Evolutionary conservation across 2,113 vertebrate species (phyloP).

Genomic region (Spea multiplicata): DNA sequence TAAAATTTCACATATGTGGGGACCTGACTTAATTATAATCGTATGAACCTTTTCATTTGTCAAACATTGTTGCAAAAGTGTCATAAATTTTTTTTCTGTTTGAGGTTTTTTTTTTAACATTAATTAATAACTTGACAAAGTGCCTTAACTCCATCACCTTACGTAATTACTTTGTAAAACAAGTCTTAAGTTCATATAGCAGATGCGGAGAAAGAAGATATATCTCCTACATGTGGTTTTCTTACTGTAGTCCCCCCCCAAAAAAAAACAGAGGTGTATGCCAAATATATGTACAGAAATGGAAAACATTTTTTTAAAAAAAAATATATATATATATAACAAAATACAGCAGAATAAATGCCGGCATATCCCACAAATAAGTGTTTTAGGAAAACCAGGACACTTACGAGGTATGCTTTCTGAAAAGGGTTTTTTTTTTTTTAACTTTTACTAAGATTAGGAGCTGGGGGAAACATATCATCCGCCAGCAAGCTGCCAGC

Average conservation of each 20-base stretch:
- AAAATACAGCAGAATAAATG: neutral
- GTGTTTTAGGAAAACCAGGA: too few species aligned
- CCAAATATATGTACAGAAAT: conserved; percentile 11
- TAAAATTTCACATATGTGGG: conserved; percentile 61
- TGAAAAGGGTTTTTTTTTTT: too few species aligned
- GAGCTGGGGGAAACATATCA: too few species aligned
- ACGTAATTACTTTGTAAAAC: conserved; percentile 13
- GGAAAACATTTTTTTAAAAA: too few species aligned
- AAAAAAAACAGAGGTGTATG: conserved; percentile 28
- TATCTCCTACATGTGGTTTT: conserved; percentile 11
- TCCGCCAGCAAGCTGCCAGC: too few species aligned
- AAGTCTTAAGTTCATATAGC: conserved; percentile 8
- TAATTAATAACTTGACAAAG: conserved; percentile 32
- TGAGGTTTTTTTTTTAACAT: conserved; percentile 5
- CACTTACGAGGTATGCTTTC: too few species aligned
- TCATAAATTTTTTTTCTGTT: conserved; percentile 34
- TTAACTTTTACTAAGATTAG: too few species aligned
- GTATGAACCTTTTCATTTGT: conserved; percentile 31
- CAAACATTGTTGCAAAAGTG: conserved; percentile 28
- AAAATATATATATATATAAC: neutral
- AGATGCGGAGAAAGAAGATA: conserved; percentile 21
- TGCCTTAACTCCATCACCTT: conserved; percentile 11
- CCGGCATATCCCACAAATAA: neutral
- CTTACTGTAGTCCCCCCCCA: conserved; percentile 15
- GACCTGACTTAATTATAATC: conserved; percentile 46